phyloP scores from a whole-genome alignment of 2,797 vertebrate genomes.

The Esox lucius region DNA sequence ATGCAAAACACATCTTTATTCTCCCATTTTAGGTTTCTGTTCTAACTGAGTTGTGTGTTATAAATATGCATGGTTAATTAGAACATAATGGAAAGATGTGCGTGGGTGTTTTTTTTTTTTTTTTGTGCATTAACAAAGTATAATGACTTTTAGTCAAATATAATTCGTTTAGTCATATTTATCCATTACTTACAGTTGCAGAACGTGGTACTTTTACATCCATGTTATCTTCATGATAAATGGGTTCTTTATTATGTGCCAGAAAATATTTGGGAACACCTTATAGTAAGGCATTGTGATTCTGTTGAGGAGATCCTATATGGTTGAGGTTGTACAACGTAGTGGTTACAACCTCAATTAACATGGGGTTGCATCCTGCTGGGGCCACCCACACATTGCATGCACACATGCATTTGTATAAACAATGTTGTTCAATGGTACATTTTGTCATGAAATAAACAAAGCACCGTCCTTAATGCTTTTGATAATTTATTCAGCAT shows the following conservation, averaged over 20 bases:
- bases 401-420: no score
- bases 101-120: neutral
- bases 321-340: neutral
- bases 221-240: no score
- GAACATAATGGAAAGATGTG: neutral
- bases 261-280: no score
- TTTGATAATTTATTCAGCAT: neutral
- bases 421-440: no score
- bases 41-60: neutral
- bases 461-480: neutral
- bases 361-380: neutral
- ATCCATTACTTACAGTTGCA: no score
- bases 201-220: no score
- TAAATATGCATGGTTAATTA: neutral
- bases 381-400: neutral
- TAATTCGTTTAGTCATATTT: no score
- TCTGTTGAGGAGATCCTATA: no score
- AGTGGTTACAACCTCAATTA: no score
- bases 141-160: no score
- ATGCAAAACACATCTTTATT: neutral
- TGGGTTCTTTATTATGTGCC: no score
- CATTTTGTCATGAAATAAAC: neutral
- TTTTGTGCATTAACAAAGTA: neutral
- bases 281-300: no score
- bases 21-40: neutral